A percentile compares a stretch with the other conserved stretches of the same genome.
phyloP scores from a whole-genome alignment of 2,113 vertebrate species.

The Glaucomys volans region DNA sequence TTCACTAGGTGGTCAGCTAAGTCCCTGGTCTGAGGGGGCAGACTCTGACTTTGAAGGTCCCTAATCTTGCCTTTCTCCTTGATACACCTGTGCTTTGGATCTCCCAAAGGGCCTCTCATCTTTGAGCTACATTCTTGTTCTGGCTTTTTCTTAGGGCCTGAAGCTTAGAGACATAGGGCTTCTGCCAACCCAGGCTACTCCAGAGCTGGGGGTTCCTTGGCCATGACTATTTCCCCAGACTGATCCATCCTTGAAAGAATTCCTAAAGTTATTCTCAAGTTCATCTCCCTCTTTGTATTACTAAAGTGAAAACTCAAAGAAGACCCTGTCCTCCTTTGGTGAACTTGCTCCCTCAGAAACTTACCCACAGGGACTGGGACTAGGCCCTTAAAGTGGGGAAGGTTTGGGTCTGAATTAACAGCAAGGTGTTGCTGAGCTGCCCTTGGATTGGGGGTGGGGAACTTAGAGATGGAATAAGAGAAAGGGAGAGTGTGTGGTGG shows the following conservation, averaged over 20 bases:
- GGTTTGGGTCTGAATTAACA: neutral
- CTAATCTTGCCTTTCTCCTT: neutral
- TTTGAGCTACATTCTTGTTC: neutral
- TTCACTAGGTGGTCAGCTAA: neutral
- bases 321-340: neutral
- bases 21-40: neutral
- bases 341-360: neutral
- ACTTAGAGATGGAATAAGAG: neutral
- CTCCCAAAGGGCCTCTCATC: neutral
- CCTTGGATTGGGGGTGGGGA: neutral
- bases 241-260: neutral
- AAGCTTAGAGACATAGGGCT: neutral
- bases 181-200: neutral
- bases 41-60: neutral
- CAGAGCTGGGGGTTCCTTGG: neutral
- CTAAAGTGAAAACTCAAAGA: neutral
- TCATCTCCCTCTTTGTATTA: neutral
- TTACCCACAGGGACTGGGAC: neutral
- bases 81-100: neutral
- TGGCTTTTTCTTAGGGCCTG: neutral
- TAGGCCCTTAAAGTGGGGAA: neutral
- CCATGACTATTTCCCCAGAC: neutral
- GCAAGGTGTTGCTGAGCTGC: neutral
- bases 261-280: slow-evolving; percentile 15
- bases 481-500: neutral